Conservation (phyloP, 2,797 vertebrate species). For the Poecilia gillii region DNA sequence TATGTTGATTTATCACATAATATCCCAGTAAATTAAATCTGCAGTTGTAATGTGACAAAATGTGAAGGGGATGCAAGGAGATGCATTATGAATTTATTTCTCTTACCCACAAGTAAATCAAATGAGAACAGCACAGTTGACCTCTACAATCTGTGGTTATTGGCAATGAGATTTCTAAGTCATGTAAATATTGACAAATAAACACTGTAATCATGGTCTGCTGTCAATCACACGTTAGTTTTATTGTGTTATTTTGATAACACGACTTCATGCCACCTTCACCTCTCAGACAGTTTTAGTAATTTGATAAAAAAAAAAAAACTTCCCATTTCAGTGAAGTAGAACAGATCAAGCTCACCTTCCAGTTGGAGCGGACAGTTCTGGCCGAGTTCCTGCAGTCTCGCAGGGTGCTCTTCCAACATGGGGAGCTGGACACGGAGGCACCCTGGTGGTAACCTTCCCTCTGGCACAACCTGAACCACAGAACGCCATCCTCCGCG, state of each 20-base stretch:
- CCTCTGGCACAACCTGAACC: slow-evolving; percentile 87
- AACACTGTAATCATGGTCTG: neutral
- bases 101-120: neutral
- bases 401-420: slow-evolving; percentile 91
- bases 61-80: slow-evolving; percentile 26
- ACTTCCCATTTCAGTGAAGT: neutral
- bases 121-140: neutral
- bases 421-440: slow-evolving; percentile 86
- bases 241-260: neutral
- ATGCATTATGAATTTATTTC: neutral
- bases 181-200: neutral
- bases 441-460: slow-evolving; percentile 85
- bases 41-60: neutral
- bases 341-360: slow-evolving; percentile 78
- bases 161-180: neutral
- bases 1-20: neutral
- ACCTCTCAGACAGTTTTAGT: neutral
- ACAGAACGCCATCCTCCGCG: slow-evolving; percentile 92
- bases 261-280: neutral
- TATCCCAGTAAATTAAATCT: neutral
- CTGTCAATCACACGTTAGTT: neutral
- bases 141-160: neutral
- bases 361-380: slow-evolving; percentile 91
- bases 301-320: neutral
- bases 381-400: slow-evolving; percentile 86